These are phyloP conservation scores for Neoitamus cyanurus DNA, from an alignment of 2,888 invertebrate species.

Conservation along the genomic window DNA sequence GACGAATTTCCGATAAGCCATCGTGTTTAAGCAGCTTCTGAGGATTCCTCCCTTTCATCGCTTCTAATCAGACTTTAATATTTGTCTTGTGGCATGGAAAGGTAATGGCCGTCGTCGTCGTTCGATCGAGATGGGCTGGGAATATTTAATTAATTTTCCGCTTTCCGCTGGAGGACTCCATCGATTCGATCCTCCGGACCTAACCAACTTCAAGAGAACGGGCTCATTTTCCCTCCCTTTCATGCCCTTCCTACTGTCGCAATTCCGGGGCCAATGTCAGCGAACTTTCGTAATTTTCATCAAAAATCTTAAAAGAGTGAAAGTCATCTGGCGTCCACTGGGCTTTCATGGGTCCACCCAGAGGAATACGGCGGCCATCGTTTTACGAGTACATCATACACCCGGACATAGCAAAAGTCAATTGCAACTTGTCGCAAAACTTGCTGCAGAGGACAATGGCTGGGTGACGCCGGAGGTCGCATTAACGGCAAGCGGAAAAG, in stretches of 20 bases:
- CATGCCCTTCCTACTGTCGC: not conserved
- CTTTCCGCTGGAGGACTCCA: not conserved
- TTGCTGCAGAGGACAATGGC: not conserved
- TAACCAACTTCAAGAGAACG: not conserved
- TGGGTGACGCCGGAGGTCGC: not conserved
- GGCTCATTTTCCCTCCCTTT: not conserved
- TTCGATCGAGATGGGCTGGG: not conserved
- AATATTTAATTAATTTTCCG: conserved; percentile 3
- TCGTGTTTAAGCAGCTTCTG: not conserved
- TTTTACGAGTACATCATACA: not conserved
- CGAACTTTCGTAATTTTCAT: not conserved
- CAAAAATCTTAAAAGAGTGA: not conserved
- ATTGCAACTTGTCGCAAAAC: conserved; percentile 15
- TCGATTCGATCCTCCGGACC: not conserved
- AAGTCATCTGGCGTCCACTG: not conserved
- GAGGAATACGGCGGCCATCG: not conserved
- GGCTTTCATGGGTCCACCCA: too few relatives aligned
- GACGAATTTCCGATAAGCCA: conserved; percentile 3
- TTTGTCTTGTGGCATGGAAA: conserved; percentile 8
- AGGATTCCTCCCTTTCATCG: not conserved
- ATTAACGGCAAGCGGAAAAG: not conserved
- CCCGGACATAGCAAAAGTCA: not conserved
- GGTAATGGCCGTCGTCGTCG: not conserved
- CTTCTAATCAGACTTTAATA: conserved; percentile 7
- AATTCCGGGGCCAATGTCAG: not conserved